Base-by-base conservation (phyloP, 2,888 invertebrate genomes). In the Arrhopalites spinosus region DNA sequence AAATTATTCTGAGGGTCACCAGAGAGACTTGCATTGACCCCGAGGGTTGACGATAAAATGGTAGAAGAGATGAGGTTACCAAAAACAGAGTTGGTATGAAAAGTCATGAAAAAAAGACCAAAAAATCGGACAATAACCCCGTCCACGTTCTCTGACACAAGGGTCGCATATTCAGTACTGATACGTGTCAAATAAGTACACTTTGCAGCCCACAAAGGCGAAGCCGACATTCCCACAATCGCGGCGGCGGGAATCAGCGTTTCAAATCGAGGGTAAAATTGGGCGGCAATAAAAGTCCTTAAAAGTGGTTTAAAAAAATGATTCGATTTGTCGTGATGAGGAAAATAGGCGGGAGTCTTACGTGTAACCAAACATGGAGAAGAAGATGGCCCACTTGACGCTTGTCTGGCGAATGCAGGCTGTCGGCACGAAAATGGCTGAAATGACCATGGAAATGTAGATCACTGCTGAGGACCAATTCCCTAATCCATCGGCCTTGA, bases 151-250 rank as follows among this genome's bases (percentile, higher is more conserved):
- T 94, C 93, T 84, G 93, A 92, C 17, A 93, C 93, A 78, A 95
- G 87, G 84, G 93, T 93, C 20, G 97, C 94, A 87, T 94, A 95
- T 81, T 93, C 91, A 79, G 94, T 93, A 64, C 96, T 97, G 56
- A 93, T 93, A 87, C 96, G 94, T 23, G 97, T 98, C 79, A 98
- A 89, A 85, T 50, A 50, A 50, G 50, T 45, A 27, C 98, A 97
- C 86, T 98, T 95, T 20, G 98, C 95, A 0, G 96, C 94, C 98
- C 98, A 98, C 91, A 98, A 93, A 68, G 98, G 97, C 0, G 97
- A 96, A 1, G 96, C 98, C 13, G 96, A 96, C 73, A 98, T 87
- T 79, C 98, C 98, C 47, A 96, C 90, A n/a, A 98, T 63, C 29
- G 97, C 91, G 27, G 97, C 96, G 45, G 96, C 93, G 0, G 95